Evolutionary conservation across 1,140 invertebrate species (phyloP).

Genomic region (Caenorhabditis tropicalis): DNA sequence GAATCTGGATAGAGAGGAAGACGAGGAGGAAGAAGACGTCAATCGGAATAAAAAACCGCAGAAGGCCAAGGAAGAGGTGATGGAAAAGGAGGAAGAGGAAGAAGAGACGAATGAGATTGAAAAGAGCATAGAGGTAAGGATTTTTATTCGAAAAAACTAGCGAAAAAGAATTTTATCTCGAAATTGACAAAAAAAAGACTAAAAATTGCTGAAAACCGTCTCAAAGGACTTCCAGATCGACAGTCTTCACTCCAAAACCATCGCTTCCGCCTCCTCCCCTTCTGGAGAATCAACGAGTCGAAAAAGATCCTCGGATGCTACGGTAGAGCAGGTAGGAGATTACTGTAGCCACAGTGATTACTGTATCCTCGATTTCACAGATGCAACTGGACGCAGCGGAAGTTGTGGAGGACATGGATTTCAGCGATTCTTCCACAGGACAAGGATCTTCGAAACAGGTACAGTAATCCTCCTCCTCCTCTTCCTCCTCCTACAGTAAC

Average conservation of each 20-base stretch:
- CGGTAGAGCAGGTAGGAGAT: too few species aligned
- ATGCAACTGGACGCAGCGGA: too few species aligned
- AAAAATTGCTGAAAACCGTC: neutral
- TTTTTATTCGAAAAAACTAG: slow-evolving; percentile 72
- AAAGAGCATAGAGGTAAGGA: slow-evolving; percentile 76
- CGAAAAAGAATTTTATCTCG: neutral
- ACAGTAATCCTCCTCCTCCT: too few species aligned
- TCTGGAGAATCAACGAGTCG: neutral
- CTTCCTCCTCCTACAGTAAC: too few species aligned
- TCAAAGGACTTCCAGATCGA: neutral
- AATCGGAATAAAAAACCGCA: slow-evolving; percentile 86
- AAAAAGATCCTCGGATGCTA: too few species aligned
- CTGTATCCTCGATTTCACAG: too few species aligned
- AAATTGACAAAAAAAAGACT: neutral
- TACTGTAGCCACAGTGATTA: too few species aligned
- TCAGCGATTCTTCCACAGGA: too few species aligned
- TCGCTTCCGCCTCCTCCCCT: neutral
- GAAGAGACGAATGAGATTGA: slow-evolving; percentile 75
- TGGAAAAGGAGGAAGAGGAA: slow-evolving; percentile 80
- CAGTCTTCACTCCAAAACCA: neutral
- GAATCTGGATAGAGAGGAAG: slow-evolving; percentile 82
- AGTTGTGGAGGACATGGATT: too few species aligned
- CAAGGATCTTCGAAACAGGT: too few species aligned
- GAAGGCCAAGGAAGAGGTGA: slow-evolving; percentile 87
- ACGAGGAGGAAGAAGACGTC: slow-evolving; percentile 78